Base-by-base conservation (phyloP, 2,888 invertebrate genomes). In the Sialis fuliginosa region DNA sequence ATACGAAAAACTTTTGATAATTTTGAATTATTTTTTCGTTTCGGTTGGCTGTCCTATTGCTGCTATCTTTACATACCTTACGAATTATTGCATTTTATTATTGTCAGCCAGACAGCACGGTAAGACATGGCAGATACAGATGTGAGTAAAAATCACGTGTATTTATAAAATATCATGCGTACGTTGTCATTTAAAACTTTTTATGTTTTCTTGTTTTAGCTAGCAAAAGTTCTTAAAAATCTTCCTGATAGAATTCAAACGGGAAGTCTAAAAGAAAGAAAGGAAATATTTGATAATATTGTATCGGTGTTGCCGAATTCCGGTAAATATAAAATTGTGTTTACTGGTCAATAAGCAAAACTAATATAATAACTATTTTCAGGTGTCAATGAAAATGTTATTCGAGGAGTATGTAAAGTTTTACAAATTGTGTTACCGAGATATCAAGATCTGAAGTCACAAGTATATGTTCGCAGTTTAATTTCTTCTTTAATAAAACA, bases 401-500 rank as follows among this genome's bases (percentile, higher is more conserved):
- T 89, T 41, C 77, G 79, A 54, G 87, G 81, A 51, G 75, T 90
- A 48, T 87, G 88, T 58, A 81, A 83, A 58, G 74, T 82, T 48
- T 66, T 90, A 54, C 76, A 79, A 33, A 71, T 81, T 48, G 86
- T 87, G 1, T 65, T 92, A 52, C 81, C 81, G 49, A 74, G 85
- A 54, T 92, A 91, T 60, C 72, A 80, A 55, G 90, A 91, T 63
- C 73, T 77, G 35, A 69, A 75, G 46, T 91, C 91, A 1, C 83
- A 87, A 60, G 72, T 75, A 10, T 76, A 83, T 55, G 77, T 91
- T 6, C 76, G 76, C 53, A 71, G 74, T 50, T 66, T 91, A 47
- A 72, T 92, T 30, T 63, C 67, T 33, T 74, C 76, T 48, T 67
- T 90, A 10, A 64, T 79, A 2, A 70, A 72, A 45, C 66, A 70